Conservation (phyloP, 2,888 invertebrate genomes). For the Anagyrus pseudococci region DNA sequence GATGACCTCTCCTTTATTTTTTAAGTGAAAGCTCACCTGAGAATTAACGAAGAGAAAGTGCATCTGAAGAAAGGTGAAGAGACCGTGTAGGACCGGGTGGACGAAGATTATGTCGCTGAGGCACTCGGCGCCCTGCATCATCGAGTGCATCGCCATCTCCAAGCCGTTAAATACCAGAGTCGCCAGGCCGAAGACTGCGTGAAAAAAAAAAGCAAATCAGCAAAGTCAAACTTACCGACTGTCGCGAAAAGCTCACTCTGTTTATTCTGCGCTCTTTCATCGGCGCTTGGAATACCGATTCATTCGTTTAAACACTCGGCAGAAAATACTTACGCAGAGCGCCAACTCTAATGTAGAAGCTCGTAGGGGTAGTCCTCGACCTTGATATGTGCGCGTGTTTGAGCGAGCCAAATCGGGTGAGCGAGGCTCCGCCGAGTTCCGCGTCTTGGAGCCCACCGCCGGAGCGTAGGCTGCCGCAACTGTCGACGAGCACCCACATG, state of each 20-base stretch:
- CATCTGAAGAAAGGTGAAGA: slow-evolving; percentile 68
- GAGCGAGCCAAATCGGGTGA: slow-evolving; percentile 64
- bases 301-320: too few species aligned
- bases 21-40: slow-evolving; percentile 56
- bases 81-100: slow-evolving; percentile 66
- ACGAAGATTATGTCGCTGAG: slow-evolving; percentile 64
- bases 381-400: slow-evolving; percentile 65
- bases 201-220: background rate
- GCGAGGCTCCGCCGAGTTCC: slow-evolving; percentile 60
- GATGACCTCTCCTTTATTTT: background rate
- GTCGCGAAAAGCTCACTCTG: too few species aligned
- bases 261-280: too few species aligned
- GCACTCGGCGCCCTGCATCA: slow-evolving; percentile 63
- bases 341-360: slow-evolving; percentile 65
- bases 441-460: slow-evolving; percentile 56
- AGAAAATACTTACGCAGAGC: slow-evolving; percentile 62
- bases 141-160: slow-evolving; percentile 67
- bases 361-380: slow-evolving; percentile 63
- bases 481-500: slow-evolving; percentile 65
- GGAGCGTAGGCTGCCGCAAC: slow-evolving; percentile 60
- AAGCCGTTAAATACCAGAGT: slow-evolving; percentile 66
- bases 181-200: slow-evolving; percentile 65
- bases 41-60: slow-evolving; percentile 68
- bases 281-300: background rate
- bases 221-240: background rate